Evolutionary conservation across 2,888 invertebrate genomes (phyloP).

Genomic region (Orthosia gothica): DNA sequence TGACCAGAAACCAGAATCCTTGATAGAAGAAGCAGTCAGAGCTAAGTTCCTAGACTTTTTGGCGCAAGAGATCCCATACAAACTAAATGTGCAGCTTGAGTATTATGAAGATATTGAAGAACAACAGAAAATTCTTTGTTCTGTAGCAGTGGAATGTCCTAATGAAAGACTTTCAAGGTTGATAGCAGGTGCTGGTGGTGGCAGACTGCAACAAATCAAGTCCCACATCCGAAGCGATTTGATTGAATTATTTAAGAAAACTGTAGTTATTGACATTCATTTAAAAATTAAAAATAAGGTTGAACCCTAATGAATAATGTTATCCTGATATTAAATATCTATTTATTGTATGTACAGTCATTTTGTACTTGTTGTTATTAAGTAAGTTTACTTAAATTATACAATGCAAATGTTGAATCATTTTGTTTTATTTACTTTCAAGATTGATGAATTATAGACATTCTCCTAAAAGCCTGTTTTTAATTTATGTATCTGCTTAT

Average conservation of each 20-base stretch:
- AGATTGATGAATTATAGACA: neutral
- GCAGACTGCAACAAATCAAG: constrained; percentile 94
- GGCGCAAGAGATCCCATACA: constrained; percentile 97
- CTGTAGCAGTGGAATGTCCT: constrained; percentile 93
- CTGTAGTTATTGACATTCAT: constrained; percentile 85
- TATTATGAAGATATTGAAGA: constrained; percentile 92
- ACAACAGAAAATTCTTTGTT: constrained; percentile 85
- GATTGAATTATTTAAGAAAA: constrained; percentile 92
- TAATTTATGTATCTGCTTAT: too few relatives aligned
- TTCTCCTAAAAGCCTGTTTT: neutral
- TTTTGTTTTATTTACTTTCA: constrained; percentile 9
- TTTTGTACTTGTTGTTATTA: constrained; percentile 7
- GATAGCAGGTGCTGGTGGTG: constrained; percentile 93
- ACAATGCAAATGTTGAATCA: constrained; percentile 4
- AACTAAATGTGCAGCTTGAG: constrained; percentile 93
- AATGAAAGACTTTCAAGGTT: constrained; percentile 92
- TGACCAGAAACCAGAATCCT: constrained; percentile 93
- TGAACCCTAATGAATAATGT: constrained; percentile 49
- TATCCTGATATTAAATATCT: neutral
- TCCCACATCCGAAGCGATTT: constrained; percentile 92
- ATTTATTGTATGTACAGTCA: constrained; percentile 16
- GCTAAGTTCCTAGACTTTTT: constrained; percentile 96
- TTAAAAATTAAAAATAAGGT: constrained; percentile 78
- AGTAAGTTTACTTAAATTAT: constrained; percentile 6
- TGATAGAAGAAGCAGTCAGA: constrained; percentile 95